Conservation (phyloP, 2,888 invertebrate species). For the Venusia cambrica region DNA sequence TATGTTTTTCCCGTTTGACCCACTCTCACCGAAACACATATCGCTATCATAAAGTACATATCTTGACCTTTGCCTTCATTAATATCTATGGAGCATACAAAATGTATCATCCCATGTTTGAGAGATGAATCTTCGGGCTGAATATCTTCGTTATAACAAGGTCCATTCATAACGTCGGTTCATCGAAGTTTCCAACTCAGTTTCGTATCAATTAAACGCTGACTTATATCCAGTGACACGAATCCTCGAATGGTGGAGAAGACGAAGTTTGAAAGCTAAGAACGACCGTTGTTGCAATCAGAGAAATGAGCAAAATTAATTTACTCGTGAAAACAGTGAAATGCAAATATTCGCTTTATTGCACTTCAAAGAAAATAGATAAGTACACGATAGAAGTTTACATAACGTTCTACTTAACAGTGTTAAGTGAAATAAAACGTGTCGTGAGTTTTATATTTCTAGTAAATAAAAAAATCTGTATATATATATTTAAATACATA, state of each 20-base stretch:
- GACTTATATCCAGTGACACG: constrained; percentile 42
- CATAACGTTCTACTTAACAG: no score
- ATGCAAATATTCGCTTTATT: no score
- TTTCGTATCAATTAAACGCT: constrained; percentile 58
- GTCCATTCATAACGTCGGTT: constrained; percentile 59
- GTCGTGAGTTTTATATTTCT: no score
- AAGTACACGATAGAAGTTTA: constrained; percentile 2
- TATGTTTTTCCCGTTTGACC: no score
- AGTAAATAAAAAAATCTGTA: no score
- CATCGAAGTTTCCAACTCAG: constrained; percentile 50
- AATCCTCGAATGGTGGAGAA: constrained; percentile 16
- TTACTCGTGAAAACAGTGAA: no score
- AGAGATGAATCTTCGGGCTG: constrained; percentile 33
- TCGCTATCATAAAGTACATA: no score
- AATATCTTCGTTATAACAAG: constrained; percentile 63
- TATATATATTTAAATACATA: no score
- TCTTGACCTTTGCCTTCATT: constrained; percentile 8
- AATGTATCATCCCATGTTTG: constrained; percentile 19
- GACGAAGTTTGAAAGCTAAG: constrained; percentile 13
- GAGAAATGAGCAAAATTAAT: no score
- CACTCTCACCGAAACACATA: no score
- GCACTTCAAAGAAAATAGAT: neutral
- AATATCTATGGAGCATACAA: constrained; percentile 17
- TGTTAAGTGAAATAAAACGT: no score
- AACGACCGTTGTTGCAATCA: no score